These are phyloP conservation scores for Cephus sareptanus DNA, from an alignment of 2,888 invertebrate genomes.

Conservation along the genomic window DNA sequence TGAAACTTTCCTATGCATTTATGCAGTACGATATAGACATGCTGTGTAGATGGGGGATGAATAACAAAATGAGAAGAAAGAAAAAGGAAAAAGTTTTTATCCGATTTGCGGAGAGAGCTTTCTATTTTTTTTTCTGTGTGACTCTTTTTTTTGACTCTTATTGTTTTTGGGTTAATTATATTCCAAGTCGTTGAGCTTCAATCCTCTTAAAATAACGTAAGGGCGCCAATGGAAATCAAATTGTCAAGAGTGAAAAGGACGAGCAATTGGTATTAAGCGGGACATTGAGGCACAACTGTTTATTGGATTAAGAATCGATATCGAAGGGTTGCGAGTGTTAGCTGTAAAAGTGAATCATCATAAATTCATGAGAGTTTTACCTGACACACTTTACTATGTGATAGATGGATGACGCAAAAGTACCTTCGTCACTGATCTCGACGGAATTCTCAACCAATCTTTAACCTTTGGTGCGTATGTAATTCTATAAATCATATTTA, in stretches of 20 bases:
- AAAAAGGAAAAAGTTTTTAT: neutral
- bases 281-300: neutral
- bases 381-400: neutral
- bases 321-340: neutral
- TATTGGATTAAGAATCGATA: neutral
- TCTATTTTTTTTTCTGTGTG: neutral
- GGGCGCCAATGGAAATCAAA: neutral
- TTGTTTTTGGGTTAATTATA: neutral
- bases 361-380: neutral
- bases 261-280: neutral
- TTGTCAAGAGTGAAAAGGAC: neutral
- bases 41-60: neutral
- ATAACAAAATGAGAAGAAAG: neutral
- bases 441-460: neutral
- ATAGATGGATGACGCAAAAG: neutral
- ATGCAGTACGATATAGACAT: neutral
- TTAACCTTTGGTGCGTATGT: neutral
- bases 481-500: neutral
- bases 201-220: neutral
- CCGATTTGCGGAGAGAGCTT: neutral
- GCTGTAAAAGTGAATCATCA: neutral
- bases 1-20: neutral
- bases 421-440: neutral
- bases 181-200: neutral
- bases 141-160: neutral